These are phyloP conservation scores for Platycheirus rosarum DNA, from an alignment of 2,888 invertebrate species.

Conservation along the genomic window DNA sequence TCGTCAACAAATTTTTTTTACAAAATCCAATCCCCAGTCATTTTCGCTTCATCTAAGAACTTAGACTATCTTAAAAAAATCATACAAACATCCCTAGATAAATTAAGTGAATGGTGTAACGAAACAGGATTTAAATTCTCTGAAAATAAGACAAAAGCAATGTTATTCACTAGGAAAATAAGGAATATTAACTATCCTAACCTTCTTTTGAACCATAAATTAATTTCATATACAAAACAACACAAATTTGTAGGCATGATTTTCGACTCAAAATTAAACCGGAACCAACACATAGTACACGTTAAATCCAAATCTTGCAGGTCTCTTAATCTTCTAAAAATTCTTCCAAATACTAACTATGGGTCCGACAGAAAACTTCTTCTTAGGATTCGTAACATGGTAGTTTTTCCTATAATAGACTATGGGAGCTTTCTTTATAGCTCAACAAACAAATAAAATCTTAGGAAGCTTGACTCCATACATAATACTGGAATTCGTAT, in stretches of 20 bases:
- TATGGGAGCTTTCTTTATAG: constrained; percentile 10
- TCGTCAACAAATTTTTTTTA: background rate
- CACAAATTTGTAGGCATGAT: constrained; percentile 7
- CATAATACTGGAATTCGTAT: constrained; percentile 4
- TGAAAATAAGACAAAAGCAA: background rate
- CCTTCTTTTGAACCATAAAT: background rate
- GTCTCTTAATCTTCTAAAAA: background rate
- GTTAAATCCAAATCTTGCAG: background rate
- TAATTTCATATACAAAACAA: background rate
- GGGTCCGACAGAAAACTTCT: constrained; percentile 13
- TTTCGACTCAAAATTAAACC: constrained; percentile 17
- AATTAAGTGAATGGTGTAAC: background rate
- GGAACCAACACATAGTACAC: background rate
- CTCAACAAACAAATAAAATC: constrained; percentile 4
- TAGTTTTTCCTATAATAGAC: constrained; percentile 3
- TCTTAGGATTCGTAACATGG: constrained; percentile 14
- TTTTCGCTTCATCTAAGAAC: background rate
- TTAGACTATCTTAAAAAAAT: background rate
- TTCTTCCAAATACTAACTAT: constrained; percentile 9
- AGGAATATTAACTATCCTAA: background rate
- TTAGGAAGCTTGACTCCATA: constrained; percentile 1
- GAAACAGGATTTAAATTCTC: background rate
- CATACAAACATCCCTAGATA: background rate
- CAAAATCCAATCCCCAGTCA: background rate
- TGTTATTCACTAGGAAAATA: background rate